A percentile compares a stretch with the other conserved stretches of the same genome.
phyloP scores from a whole-genome alignment of 2,888 invertebrate genomes.

The Eretmocerus hayati region DNA sequence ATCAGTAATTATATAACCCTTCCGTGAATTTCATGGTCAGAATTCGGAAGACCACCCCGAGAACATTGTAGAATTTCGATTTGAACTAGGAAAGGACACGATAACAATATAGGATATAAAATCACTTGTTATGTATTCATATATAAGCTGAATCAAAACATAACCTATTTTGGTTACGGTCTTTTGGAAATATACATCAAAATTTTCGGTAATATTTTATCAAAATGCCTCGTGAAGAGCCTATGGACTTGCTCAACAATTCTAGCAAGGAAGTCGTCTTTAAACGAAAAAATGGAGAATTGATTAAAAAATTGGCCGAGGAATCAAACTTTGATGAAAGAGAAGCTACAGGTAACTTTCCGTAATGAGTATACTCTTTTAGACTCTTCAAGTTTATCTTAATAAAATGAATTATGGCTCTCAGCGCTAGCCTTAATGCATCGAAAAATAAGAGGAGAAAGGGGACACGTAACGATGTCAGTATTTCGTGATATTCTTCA shows the following conservation, averaged over 20 bases:
- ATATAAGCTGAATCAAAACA: too few species aligned
- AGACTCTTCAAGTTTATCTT: not conserved
- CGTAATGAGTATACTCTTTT: not conserved
- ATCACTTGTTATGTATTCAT: too few species aligned
- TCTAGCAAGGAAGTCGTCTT: slow-evolving; percentile 33
- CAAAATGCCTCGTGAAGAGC: slow-evolving; percentile 35
- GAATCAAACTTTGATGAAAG: slow-evolving; percentile 31
- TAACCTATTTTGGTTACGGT: too few species aligned
- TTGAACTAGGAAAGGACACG: too few species aligned
- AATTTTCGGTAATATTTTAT: not conserved
- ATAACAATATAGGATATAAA: too few species aligned
- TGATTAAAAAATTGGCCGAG: slow-evolving; percentile 31
- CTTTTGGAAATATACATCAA: too few species aligned
- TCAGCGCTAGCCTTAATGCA: slow-evolving; percentile 38
- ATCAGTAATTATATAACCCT: too few species aligned
- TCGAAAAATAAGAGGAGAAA: slow-evolving; percentile 30
- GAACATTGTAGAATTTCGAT: too few species aligned
- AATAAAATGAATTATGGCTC: slow-evolving; percentile 3
- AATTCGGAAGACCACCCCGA: too few species aligned
- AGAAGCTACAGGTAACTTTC: slow-evolving; percentile 36
- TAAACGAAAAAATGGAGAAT: slow-evolving; percentile 30
- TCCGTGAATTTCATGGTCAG: too few species aligned
- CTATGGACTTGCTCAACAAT: slow-evolving; percentile 33
- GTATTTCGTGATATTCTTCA: slow-evolving; percentile 38
- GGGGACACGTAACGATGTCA: slow-evolving; percentile 32